These are phyloP conservation scores for Ochotona princeps DNA, from an alignment of 2,113 vertebrate species.

Conservation along the genomic window DNA sequence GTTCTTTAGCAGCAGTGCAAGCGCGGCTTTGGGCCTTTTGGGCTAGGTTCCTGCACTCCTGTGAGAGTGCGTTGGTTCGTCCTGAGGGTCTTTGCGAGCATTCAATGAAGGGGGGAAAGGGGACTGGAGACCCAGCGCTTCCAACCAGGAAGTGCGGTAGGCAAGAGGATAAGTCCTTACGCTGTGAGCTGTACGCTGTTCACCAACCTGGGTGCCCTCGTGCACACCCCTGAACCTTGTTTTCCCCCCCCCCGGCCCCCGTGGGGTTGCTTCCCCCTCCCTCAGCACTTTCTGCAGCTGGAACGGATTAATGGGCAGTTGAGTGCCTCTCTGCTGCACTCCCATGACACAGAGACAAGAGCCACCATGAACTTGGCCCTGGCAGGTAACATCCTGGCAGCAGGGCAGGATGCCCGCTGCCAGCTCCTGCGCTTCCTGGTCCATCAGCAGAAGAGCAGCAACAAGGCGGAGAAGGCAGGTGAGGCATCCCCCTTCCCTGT, in stretches of 20 bases:
- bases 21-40: background rate
- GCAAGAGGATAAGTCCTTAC: background rate
- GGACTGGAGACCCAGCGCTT: background rate
- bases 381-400: conserved; percentile 91
- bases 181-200: background rate
- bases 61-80: background rate
- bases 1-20: background rate
- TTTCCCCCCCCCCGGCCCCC: no score
- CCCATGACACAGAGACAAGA: conserved; percentile 92
- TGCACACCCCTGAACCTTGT: background rate
- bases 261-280: background rate
- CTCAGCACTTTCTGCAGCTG: conserved; percentile 94
- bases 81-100: background rate
- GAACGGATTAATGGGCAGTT: conserved; percentile 89
- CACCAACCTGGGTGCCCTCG: background rate
- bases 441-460: conserved; percentile 58
- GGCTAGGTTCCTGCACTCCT: background rate
- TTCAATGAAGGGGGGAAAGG: background rate
- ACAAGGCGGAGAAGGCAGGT: conserved; percentile 84
- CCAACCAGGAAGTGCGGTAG: background rate
- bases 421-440: conserved; percentile 89
- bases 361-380: conserved; percentile 97
- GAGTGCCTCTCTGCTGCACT: conserved; percentile 92
- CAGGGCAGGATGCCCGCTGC: conserved; percentile 94
- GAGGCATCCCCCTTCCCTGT: conserved; percentile 35